Base-by-base conservation (phyloP, 2,888 invertebrate genomes). In the Hydropsyche betteni region DNA sequence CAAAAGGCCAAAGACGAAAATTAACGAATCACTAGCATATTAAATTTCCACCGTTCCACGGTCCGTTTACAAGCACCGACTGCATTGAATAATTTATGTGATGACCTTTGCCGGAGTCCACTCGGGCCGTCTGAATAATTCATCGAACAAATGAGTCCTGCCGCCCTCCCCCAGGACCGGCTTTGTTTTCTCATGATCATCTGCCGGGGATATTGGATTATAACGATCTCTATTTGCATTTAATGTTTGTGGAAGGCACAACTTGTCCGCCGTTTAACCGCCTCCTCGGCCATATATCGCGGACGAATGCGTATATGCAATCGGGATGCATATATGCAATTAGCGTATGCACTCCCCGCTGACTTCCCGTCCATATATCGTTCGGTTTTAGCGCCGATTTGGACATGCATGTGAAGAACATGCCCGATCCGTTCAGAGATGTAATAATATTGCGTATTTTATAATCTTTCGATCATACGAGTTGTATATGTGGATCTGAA, bases 131-230 rank as follows among this genome's bases (percentile, higher is more conserved):
- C 64, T 64, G 64, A 64, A 64, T 64, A 33, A 64, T 64, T 64
- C 64, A 64, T 64, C 36, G 64, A 64, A 64, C 64, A 64, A 64
- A 64, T 64, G 64, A 64, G 64, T 44, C 44, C 44, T 44, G 7
- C 36, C 64, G 34, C 64, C 5, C 33, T 64, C 64, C 64, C 12
- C n/a, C 64, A 10, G 36, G n/a, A 6, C 12, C 55, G 34, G 64
- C 64, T 64, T 64, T 64, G 64, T 64, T 64, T 64, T 64, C 64
- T 64, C 64, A 34, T 64, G 64, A 64, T 64, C 64, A 64, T 64
- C 64, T 44, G 44, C 44, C 36, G 7, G 34, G 10, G 64, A 64
- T 64, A 64, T 64, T 64, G 64, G 64, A 64, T 64, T 64, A 64
- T 64, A 64, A 64, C 64, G 64, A 64, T 64, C 64, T 34, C 33